phyloP scores from a whole-genome alignment of 2,113 vertebrate genomes.

The Coracopsis vasa region DNA sequence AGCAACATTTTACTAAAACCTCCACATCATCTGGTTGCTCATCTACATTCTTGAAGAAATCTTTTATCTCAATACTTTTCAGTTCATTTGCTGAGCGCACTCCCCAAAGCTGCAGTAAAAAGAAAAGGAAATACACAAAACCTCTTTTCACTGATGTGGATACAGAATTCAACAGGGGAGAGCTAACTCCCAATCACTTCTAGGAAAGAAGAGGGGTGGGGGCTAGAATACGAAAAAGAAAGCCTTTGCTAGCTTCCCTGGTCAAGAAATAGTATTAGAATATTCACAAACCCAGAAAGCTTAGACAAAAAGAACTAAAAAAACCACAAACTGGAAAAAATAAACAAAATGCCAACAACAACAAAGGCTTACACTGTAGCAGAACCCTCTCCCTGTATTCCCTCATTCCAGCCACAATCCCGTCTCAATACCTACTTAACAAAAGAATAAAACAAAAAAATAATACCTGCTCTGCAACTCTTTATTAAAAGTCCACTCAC shows the following conservation, averaged over 20 bases:
- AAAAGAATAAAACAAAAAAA: not conserved
- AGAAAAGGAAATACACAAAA: not conserved
- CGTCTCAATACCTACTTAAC: not conserved
- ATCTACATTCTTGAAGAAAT: constrained; percentile 74
- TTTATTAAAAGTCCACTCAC: not conserved
- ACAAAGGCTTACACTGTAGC: not conserved
- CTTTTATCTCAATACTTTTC: constrained; percentile 82
- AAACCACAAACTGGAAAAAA: not conserved
- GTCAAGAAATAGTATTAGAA: not conserved
- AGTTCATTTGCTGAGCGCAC: constrained; percentile 82
- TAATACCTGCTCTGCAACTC: not conserved
- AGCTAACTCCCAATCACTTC: not conserved
- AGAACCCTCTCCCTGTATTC: not conserved
- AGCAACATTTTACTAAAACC: constrained; percentile 85
- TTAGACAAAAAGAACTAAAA: not conserved
- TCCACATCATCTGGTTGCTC: constrained; percentile 78
- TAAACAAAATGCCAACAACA: not conserved
- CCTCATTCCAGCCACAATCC: not conserved
- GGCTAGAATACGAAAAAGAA: not conserved
- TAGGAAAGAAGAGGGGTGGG: not conserved
- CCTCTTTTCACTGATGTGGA: not conserved
- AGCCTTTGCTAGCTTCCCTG: not conserved
- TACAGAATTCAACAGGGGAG: not conserved
- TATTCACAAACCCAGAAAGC: not conserved
- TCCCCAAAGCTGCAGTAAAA: constrained; percentile 83